A percentile compares a stretch with the other conserved stretches of the same genome.
Conservation (phyloP, 2,888 invertebrate species). For the Oscheius sp. region DNA sequence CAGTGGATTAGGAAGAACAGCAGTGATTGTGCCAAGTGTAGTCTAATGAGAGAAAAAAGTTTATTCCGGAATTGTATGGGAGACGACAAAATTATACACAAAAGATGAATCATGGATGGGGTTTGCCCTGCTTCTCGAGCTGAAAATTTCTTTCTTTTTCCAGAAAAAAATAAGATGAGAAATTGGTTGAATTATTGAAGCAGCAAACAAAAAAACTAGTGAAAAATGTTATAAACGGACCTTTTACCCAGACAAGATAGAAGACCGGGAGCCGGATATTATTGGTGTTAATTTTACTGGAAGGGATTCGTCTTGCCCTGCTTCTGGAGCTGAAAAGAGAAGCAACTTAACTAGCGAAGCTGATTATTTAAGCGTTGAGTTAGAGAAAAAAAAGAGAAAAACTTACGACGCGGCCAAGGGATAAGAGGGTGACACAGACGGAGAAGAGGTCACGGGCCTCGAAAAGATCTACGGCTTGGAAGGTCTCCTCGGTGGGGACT, state of each 20-base stretch:
- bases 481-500: slow-evolving; percentile 85
- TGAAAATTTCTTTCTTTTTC: too few relatives aligned
- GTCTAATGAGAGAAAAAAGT: not conserved
- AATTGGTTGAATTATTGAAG: not conserved
- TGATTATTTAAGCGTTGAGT: not conserved
- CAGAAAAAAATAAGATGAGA: not conserved
- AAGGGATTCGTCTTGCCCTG: slow-evolving; percentile 34
- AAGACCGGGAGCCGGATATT: not conserved
- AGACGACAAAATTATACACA: not conserved
- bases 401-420: slow-evolving; percentile 66
- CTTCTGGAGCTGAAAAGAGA: slow-evolving; percentile 21
- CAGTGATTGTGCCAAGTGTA: not conserved
- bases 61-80: slow-evolving; percentile 12
- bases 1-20: not conserved
- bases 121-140: slow-evolving; percentile 64
- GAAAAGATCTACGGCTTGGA: slow-evolving; percentile 97
- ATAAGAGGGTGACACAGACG: slow-evolving; percentile 74
- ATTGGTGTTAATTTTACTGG: slow-evolving; percentile 20
- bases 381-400: not conserved
- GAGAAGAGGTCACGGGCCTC: slow-evolving; percentile 94
- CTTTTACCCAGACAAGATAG: not conserved
- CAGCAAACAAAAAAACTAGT: not conserved
- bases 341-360: not conserved
- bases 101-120: slow-evolving; percentile 51
- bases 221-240: not conserved